phyloP scores from a whole-genome alignment of 2,888 invertebrate genomes.

The Dasypolia templi region DNA sequence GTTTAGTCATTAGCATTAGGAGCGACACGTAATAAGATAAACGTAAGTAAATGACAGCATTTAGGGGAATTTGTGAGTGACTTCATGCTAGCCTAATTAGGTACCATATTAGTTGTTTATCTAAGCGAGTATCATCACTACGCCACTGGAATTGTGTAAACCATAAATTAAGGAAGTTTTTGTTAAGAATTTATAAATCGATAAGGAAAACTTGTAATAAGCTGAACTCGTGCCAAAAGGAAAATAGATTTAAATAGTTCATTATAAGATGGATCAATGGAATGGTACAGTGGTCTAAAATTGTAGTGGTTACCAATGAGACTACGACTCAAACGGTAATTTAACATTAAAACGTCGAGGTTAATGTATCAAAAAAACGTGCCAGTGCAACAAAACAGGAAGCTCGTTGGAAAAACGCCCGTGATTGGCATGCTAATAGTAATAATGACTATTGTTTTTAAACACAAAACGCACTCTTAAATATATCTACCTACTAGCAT shows the following conservation, averaged over 20 bases:
- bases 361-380: slow-evolving; percentile 73
- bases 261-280: slow-evolving; percentile 7
- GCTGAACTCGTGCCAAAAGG: slow-evolving; percentile 35
- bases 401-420: slow-evolving; percentile 76
- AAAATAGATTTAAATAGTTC: slow-evolving; percentile 41
- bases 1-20: slow-evolving; percentile 47
- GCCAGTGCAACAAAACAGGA: slow-evolving; percentile 81
- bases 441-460: slow-evolving; percentile 76
- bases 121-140: slow-evolving; percentile 40
- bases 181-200: slow-evolving; percentile 31
- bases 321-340: slow-evolving; percentile 51
- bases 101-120: slow-evolving; percentile 66
- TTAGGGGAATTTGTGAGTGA: slow-evolving; percentile 73
- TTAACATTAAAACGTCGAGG: slow-evolving; percentile 72
- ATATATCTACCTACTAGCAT: slow-evolving; percentile 58
- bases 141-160: slow-evolving; percentile 26
- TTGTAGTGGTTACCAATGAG: slow-evolving; percentile 7
- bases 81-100: slow-evolving; percentile 72
- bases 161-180: slow-evolving; percentile 44
- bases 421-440: slow-evolving; percentile 76
- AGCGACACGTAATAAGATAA: slow-evolving; percentile 63
- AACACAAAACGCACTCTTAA: slow-evolving; percentile 60
- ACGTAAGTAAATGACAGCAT: slow-evolving; percentile 59
- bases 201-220: slow-evolving; percentile 57
- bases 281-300: slow-evolving; percentile 18